These are phyloP conservation scores for Hydropsyche tenuis DNA, from an alignment of 1,140 invertebrate species.

Conservation along the genomic window DNA sequence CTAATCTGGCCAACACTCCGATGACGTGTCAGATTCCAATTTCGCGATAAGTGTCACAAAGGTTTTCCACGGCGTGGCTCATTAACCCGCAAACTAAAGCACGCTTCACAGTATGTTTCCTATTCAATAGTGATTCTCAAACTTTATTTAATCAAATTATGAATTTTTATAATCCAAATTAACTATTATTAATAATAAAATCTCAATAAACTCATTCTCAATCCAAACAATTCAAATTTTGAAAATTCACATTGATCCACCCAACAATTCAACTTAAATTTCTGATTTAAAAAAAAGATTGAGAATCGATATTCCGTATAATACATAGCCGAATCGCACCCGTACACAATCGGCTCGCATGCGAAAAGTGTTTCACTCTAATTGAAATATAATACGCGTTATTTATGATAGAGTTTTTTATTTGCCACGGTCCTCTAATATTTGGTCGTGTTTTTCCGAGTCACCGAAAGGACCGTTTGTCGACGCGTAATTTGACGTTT, in stretches of 20 bases:
- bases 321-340: neutral
- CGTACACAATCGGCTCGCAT: neutral
- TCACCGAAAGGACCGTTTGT: conserved; percentile 4
- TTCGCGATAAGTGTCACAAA: conserved; percentile 36
- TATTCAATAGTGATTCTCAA: too few relatives aligned
- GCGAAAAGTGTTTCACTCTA: conserved; percentile 23
- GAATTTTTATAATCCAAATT: too few relatives aligned
- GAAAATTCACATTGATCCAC: too few relatives aligned
- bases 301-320: too few relatives aligned
- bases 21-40: conserved; percentile 37
- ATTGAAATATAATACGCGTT: conserved; percentile 23
- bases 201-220: too few relatives aligned
- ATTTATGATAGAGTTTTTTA: neutral
- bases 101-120: too few relatives aligned
- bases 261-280: too few relatives aligned
- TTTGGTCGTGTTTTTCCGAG: neutral
- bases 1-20: conserved; percentile 26
- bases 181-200: too few relatives aligned
- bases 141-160: too few relatives aligned
- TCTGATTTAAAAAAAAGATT: too few relatives aligned
- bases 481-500: conserved; percentile 18
- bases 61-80: conserved; percentile 11
- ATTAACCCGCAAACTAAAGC: conserved; percentile 6
- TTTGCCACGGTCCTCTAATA: neutral
- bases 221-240: too few relatives aligned